A percentile compares a stretch with the other conserved stretches of the same genome.
These are phyloP conservation scores for Nerophis ophidion DNA, from an alignment of 2,113 vertebrate species.

Conservation along the genomic window DNA sequence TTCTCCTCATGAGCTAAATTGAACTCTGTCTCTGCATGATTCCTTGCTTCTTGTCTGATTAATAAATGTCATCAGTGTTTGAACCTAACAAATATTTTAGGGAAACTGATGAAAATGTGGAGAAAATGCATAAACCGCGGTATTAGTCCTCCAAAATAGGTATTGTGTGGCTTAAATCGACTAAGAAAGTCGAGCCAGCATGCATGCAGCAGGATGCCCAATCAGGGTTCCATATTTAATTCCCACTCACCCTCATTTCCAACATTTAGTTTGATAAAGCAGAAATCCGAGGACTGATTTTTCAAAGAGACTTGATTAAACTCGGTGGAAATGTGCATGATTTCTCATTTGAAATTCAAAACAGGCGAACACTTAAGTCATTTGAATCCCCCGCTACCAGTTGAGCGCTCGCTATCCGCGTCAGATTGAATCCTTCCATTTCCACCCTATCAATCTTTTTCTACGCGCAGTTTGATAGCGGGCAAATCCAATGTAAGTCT, in stretches of 20 bases:
- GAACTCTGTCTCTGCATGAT: too few species aligned
- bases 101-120: conserved; percentile 13
- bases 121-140: conserved; percentile 4
- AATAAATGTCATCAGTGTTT: too few species aligned
- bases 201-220: conserved; percentile 33
- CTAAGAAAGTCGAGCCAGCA: conserved; percentile 13
- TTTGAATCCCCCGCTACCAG: conserved; percentile 46
- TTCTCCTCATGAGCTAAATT: too few species aligned
- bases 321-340: conserved; percentile 52
- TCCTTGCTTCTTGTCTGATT: too few species aligned
- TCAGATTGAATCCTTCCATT: conserved; percentile 52
- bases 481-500: conserved; percentile 12
- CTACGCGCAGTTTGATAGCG: conserved; percentile 40
- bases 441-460: conserved; percentile 35
- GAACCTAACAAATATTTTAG: too few species aligned
- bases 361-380: conserved; percentile 55
- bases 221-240: conserved; percentile 50
- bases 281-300: conserved; percentile 51
- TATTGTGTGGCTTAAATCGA: neutral
- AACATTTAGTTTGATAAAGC: conserved; percentile 49
- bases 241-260: conserved; percentile 36
- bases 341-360: conserved; percentile 61
- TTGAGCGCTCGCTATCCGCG: conserved; percentile 35
- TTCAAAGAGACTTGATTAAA: conserved; percentile 65
- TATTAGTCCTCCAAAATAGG: neutral